Evolutionary conservation across 2,113 vertebrate species (phyloP).

Genomic region (Hiodon alosoides): DNA sequence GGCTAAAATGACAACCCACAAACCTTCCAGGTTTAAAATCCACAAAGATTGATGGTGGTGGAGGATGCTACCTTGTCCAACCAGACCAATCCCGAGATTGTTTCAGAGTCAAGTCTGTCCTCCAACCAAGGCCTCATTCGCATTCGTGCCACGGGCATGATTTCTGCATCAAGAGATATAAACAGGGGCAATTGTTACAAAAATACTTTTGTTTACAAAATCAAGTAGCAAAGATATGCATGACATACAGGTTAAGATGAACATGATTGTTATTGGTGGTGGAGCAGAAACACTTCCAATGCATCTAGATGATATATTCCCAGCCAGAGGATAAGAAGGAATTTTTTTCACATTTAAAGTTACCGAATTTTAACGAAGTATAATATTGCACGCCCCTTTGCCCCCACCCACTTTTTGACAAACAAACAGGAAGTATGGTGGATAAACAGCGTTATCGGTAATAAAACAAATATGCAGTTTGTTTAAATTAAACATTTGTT

Average conservation of each 20-base stretch:
- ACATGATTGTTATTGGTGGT: background rate
- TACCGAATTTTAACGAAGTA: no score
- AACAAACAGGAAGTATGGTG: no score
- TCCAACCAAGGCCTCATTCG: slow-evolving; percentile 95
- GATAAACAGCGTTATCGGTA: no score
- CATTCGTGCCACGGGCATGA: slow-evolving; percentile 86
- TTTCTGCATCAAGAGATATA: slow-evolving; percentile 37
- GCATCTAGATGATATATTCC: background rate
- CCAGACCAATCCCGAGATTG: slow-evolving; percentile 77
- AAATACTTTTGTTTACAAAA: background rate
- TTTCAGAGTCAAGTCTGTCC: slow-evolving; percentile 76
- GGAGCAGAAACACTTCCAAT: no score
- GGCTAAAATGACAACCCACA: no score
- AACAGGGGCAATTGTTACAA: background rate
- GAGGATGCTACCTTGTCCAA: slow-evolving; percentile 74
- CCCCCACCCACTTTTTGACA: no score
- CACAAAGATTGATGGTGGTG: background rate
- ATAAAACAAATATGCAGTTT: no score
- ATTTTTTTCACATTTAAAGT: no score
- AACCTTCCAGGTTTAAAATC: background rate
- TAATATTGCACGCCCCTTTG: no score
- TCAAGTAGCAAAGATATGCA: background rate
- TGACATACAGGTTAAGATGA: background rate
- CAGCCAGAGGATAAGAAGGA: no score
- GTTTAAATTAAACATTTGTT: no score